Evolutionary conservation across 64 coral and sea anemone species (phyloP), one percentile per base, ranked within the genome.

Genomic region (Pachyseris speciosa): DNA sequence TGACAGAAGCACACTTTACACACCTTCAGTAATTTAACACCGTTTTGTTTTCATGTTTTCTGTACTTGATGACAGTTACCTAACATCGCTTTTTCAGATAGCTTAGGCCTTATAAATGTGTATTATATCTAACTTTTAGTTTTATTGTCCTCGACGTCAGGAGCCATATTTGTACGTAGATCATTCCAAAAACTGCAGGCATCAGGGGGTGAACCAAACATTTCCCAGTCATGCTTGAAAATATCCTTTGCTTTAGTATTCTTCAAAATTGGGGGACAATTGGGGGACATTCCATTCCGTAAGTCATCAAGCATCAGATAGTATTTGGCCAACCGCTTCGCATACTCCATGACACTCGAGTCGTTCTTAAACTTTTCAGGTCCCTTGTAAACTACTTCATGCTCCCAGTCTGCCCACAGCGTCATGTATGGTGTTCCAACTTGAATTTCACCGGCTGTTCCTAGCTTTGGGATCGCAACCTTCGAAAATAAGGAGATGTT

Each of bases 371-470:
- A 42, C 0, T 72, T 1, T 71, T 31, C 9, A 70, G 84, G 84
- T 4, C 84, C 84, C 37, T 86, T 86, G 38, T 86, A 86, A 29
- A 86, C 65, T 0, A 71, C 65, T 11, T 61, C 65, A 37, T 86
- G 84, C 2, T 53, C 65, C 84, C 84, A 86, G n/a, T 70, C 84
- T 71, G 84, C 84, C 84, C 84, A 86, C 20, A 86, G 84, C 0
- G 84, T 86, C 84, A 86, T 86, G 65, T 86, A 86, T 19, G 84
- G 84, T 26, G 84, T 86, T 47, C 84, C 84, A 33, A 86, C 25
- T 72, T 86, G 84, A 53, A 86, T 72, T 37, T 86, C 84, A 31
- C 38, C 66, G 26, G 22, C 39, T 2, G 84, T 72, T 17, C 72
- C 33, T 1, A 71, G 19, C 11, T 37, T 10, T 28, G 65, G 66